A percentile compares a stretch with the other conserved stretches of the same genome.
Conservation (phyloP, 2,113 vertebrate species). For the Etia nguti region DNA sequence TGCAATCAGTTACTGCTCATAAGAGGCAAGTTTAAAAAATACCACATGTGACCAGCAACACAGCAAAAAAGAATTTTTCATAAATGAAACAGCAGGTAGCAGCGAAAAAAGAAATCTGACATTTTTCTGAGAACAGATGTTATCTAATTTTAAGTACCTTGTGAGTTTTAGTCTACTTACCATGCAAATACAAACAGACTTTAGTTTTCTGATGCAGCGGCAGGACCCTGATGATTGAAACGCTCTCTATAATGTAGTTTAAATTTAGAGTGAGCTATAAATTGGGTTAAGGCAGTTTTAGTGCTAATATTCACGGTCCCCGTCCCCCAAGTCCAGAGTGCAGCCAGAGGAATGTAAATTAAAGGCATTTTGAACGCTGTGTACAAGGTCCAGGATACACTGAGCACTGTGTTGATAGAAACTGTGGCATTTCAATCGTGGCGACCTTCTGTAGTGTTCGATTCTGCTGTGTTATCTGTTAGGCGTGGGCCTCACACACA, state of each 20-base stretch:
- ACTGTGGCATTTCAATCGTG: background rate
- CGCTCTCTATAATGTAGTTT: constrained; percentile 3
- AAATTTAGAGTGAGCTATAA: constrained; percentile 33
- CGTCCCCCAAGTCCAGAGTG: background rate
- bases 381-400: background rate
- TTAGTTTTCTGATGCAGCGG: background rate
- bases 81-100: background rate
- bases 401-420: background rate
- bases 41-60: background rate
- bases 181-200: background rate
- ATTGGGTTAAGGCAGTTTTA: constrained; percentile 31
- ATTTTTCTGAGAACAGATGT: background rate
- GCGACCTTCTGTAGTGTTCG: background rate
- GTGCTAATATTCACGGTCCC: background rate
- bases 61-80: background rate
- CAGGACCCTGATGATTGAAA: background rate
- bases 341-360: background rate
- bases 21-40: background rate
- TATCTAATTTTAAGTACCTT: background rate
- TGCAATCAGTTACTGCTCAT: background rate
- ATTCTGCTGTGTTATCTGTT: constrained; percentile 8
- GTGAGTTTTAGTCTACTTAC: background rate
- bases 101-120: background rate
- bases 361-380: background rate
- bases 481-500: background rate